phyloP scores from a whole-genome alignment of 2,113 vertebrate genomes.

The Megaceryle maxima region DNA sequence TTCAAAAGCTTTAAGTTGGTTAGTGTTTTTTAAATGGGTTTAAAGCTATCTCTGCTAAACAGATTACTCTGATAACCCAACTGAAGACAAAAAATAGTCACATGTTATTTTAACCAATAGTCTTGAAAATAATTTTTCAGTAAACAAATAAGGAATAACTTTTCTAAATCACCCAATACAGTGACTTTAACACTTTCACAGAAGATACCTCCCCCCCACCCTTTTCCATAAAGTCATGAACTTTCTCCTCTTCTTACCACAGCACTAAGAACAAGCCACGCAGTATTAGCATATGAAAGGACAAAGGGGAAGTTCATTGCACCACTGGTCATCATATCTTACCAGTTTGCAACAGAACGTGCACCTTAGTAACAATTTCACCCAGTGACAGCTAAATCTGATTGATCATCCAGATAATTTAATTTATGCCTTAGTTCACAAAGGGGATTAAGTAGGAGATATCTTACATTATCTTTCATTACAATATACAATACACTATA shows the following conservation, averaged over 20 bases:
- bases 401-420: not conserved
- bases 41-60: not conserved
- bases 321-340: not conserved
- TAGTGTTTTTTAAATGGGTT: too few relatives aligned
- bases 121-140: not conserved
- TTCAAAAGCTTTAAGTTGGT: not conserved
- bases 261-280: not conserved
- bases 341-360: not conserved
- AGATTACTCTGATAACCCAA: not conserved
- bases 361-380: not conserved
- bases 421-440: not conserved
- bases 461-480: not conserved
- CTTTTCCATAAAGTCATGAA: rapidly evolving
- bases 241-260: not conserved
- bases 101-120: not conserved
- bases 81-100: not conserved
- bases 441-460: not conserved
- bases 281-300: not conserved
- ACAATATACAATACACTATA: not conserved
- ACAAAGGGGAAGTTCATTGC: not conserved
- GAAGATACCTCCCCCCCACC: rapidly evolving
- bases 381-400: not conserved
- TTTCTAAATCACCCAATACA: not conserved
- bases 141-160: not conserved
- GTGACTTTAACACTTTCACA: not conserved